A percentile compares a stretch with the other conserved stretches of the same genome.
Evolutionary conservation across 1,140 invertebrate genomes (phyloP).

Genomic region (Nebria ingens): DNA sequence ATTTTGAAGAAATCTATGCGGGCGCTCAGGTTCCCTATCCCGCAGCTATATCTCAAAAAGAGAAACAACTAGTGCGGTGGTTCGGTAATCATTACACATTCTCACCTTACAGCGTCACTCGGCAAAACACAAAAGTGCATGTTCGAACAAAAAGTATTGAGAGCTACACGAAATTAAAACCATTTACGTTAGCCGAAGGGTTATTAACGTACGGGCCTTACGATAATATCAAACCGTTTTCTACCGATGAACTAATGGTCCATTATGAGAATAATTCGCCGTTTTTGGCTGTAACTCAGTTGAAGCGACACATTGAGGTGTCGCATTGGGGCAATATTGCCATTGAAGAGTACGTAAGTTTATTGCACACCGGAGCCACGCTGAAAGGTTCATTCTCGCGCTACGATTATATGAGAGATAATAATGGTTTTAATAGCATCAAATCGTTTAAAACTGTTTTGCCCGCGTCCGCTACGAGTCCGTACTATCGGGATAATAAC

Average conservation of each 20-base stretch:
- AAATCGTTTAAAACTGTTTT: slow-evolving; percentile 88
- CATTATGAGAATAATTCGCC: slow-evolving; percentile 97
- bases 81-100: slow-evolving; percentile 75
- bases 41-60: slow-evolving; percentile 76
- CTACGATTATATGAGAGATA: slow-evolving; percentile 91
- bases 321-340: slow-evolving; percentile 99
- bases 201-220: slow-evolving; percentile 82
- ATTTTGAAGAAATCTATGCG: slow-evolving; percentile 65
- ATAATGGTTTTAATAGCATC: slow-evolving; percentile 74
- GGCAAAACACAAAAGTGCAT: slow-evolving; percentile 73
- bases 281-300: slow-evolving; percentile 78
- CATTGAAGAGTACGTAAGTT: slow-evolving; percentile 87
- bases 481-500: slow-evolving; percentile 95
- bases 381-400: slow-evolving; percentile 91
- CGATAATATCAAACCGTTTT: slow-evolving; percentile 49
- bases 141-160: slow-evolving; percentile 71
- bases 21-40: slow-evolving; percentile 75
- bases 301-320: slow-evolving; percentile 86
- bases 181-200: slow-evolving; percentile 65
- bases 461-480: slow-evolving; percentile 74
- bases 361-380: slow-evolving; percentile 84
- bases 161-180: slow-evolving; percentile 78
- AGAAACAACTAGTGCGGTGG: slow-evolving; percentile 87
- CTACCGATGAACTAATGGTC: slow-evolving; percentile 53
- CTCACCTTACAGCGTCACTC: slow-evolving; percentile 65